These are phyloP conservation scores for Telenomus remus DNA, from an alignment of 1,140 invertebrate species.

Conservation along the genomic window DNA sequence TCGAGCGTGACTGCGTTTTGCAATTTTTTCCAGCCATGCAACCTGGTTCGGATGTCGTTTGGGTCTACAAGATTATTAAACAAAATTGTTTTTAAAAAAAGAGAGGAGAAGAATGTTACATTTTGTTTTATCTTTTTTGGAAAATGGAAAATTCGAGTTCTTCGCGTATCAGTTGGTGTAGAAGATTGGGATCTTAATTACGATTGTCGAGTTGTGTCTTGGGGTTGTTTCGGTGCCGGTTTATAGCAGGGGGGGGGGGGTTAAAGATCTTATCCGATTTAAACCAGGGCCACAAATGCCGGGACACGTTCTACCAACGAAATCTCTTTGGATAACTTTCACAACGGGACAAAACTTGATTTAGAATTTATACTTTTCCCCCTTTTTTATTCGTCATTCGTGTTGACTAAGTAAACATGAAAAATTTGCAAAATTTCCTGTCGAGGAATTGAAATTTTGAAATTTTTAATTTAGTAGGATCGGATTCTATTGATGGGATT, in stretches of 20 bases:
- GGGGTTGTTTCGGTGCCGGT: constrained; percentile 63
- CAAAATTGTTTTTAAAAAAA: too few relatives aligned
- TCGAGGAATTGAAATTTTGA: too few relatives aligned
- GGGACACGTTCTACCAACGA: constrained; percentile 69
- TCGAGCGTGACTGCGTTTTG: not conserved
- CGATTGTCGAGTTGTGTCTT: constrained; percentile 54
- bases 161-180: not conserved
- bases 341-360: constrained; percentile 52
- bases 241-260: constrained; percentile 56
- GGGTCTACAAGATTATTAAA: too few relatives aligned
- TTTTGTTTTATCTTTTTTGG: too few relatives aligned
- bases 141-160: too few relatives aligned
- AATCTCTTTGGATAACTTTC: constrained; percentile 59
- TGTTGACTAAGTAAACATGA: too few relatives aligned
- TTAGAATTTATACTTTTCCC: constrained; percentile 62
- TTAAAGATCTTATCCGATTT: constrained; percentile 65
- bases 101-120: too few relatives aligned
- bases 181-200: constrained; percentile 58
- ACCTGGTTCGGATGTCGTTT: too few relatives aligned
- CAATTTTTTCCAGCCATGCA: too few relatives aligned
- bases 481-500: too few relatives aligned
- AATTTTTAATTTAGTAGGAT: too few relatives aligned
- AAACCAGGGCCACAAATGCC: constrained; percentile 69
- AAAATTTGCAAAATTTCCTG: not conserved
- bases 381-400: constrained; percentile 56